Evolutionary conservation across 2,888 invertebrate species (phyloP).

Genomic region (Lithophane socia): DNA sequence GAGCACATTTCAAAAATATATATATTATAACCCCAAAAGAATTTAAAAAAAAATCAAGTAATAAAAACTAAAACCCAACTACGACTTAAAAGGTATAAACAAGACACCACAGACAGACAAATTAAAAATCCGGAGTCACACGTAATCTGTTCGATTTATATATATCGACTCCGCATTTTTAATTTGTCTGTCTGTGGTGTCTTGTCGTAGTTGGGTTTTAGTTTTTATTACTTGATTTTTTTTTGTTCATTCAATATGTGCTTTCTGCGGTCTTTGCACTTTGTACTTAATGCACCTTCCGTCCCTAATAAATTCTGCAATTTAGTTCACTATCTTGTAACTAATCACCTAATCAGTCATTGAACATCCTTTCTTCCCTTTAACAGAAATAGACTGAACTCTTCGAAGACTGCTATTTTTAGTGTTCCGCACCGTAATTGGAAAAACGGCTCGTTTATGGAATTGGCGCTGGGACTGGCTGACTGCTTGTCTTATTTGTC

Average conservation of each 20-base stretch:
- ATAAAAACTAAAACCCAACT: too few species aligned
- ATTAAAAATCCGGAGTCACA: too few species aligned
- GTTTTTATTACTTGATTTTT: too few species aligned
- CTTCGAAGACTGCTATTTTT: slow-evolving; percentile 35
- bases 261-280: not conserved
- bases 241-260: not conserved
- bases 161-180: too few species aligned
- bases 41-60: too few species aligned
- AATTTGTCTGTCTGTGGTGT: too few species aligned
- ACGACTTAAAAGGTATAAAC: too few species aligned
- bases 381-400: slow-evolving; percentile 22
- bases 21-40: too few species aligned
- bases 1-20: too few species aligned
- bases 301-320: not conserved
- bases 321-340: not conserved
- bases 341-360: slow-evolving; percentile 3
- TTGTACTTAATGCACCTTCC: not conserved
- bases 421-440: slow-evolving; percentile 40
- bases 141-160: too few species aligned
- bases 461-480: slow-evolving; percentile 23
- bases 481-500: slow-evolving; percentile 15
- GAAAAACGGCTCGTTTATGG: slow-evolving; percentile 37
- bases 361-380: slow-evolving; percentile 16
- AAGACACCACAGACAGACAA: too few species aligned
- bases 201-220: too few species aligned